These are phyloP conservation scores for Cantharis rufa DNA, from an alignment of 2,888 invertebrate species.

Conservation along the genomic window DNA sequence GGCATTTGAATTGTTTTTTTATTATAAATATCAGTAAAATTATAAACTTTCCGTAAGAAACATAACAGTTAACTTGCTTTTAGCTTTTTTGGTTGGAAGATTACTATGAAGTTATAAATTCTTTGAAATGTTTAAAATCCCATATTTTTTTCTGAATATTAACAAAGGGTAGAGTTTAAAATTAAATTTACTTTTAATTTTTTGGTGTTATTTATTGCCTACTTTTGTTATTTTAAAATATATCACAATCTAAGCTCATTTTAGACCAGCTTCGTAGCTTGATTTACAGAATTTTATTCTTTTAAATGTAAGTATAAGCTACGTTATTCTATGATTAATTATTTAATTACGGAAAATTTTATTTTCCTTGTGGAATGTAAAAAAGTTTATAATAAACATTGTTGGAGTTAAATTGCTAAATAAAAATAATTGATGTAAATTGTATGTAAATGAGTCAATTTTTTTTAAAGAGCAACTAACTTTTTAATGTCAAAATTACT, in stretches of 20 bases:
- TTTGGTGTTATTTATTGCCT: neutral
- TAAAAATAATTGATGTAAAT: neutral
- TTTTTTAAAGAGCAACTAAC: neutral
- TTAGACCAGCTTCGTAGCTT: neutral
- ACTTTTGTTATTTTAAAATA: neutral
- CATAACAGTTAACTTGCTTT: neutral
- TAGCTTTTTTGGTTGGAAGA: neutral
- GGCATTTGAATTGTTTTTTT: neutral
- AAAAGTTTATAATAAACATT: neutral
- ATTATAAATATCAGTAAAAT: neutral
- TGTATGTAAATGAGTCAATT: neutral
- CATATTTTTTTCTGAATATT: neutral
- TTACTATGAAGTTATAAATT: neutral
- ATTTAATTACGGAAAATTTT: neutral
- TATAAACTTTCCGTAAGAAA: neutral
- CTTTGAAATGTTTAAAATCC: neutral
- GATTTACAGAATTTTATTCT: neutral
- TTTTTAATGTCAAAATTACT: neutral
- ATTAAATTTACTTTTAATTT: neutral
- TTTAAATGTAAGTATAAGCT: neutral
- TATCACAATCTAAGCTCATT: neutral
- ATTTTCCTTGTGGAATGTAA: neutral
- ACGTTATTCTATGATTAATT: neutral
- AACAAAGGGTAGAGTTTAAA: neutral
- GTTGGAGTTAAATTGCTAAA: neutral